Base-by-base conservation (phyloP, 2,888 invertebrate genomes). In the Drosophila antonietae region DNA sequence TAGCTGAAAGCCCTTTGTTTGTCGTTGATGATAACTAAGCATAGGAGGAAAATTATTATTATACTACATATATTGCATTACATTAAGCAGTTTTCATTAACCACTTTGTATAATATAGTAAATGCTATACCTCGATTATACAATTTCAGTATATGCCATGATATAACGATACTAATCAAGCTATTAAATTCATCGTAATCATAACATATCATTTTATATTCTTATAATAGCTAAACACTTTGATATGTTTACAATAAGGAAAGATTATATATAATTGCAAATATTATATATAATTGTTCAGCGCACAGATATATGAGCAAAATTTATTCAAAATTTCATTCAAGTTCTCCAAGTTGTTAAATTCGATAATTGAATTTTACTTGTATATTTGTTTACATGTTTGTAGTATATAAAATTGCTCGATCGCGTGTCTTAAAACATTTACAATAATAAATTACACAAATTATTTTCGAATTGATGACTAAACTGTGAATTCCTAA, bases 381-480 rank as follows among this genome's bases (percentile, higher is more conserved):
- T 14, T 58, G 35, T n/a, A 35, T 51, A 46, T 46, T 3, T 31
- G 37, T n/a, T 47, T 18, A 46, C n/a, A 37, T 20, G 20, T 20
- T 20, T 20, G 20, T 20, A 2, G 20, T 20, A 20, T 20, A 23
- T 35, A n/a, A n/a, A 14, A 39, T 14, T 3, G 5, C 1, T 3
- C n/a, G 8, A 37, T 59, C 35, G 58, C 58, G 58, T 58, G 46
- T 23, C 35, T 37, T 46, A n/a, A 15, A 18, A 47, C 10, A 39
- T 31, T 39, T 18, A 31, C 28, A 49, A 15, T 2, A 49, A 10
- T 6, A 10, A 59, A 20, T 49, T 59, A 18, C n/a, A 37, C 37
- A 18, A 47, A 59, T 47, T 46, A 46, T 58, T 46, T 58, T 12
- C n/a, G 58, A 58, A n/a, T n/a, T 14, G 58, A 58, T 47, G 46